Percentiles rank a stretch among this genome's conserved stretches.
phyloP scores from a whole-genome alignment of 2,888 invertebrate genomes.

The Synergus gifuensis region DNA sequence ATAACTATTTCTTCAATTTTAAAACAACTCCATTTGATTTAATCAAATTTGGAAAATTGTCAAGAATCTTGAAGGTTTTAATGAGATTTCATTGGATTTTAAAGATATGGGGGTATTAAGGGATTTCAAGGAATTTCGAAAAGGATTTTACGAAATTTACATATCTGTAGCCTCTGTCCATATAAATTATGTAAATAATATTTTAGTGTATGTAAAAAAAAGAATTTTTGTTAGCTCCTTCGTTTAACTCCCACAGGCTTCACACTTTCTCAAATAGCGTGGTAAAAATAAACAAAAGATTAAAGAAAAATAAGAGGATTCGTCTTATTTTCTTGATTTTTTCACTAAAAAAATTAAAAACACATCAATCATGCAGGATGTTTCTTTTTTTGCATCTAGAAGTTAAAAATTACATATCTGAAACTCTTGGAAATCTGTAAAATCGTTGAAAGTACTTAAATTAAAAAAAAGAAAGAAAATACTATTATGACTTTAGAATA shows the following conservation, averaged over 20 bases:
- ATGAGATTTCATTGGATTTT: no score
- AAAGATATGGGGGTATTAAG: no score
- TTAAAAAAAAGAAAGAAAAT: not conserved
- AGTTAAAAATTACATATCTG: not conserved
- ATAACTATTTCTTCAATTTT: no score
- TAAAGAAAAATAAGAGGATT: not conserved
- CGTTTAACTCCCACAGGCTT: not conserved
- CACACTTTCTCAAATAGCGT: not conserved
- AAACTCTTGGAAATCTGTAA: not conserved
- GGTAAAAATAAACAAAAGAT: not conserved
- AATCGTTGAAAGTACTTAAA: not conserved
- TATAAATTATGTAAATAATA: not conserved
- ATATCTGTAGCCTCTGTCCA: not conserved
- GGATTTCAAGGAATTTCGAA: constrained; percentile 73
- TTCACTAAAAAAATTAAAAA: not conserved
- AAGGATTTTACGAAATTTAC: constrained; percentile 63
- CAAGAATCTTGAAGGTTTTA: no score
- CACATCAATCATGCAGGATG: not conserved
- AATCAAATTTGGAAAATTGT: no score
- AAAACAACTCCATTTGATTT: no score
- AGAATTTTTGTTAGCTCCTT: not conserved
- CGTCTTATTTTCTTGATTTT: not conserved
- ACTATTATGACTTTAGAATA: not conserved
- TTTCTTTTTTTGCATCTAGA: not conserved
- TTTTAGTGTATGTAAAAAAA: not conserved